Evolutionary conservation across 1,140 invertebrate species (phyloP).

Genomic region (Papilio glaucus): DNA sequence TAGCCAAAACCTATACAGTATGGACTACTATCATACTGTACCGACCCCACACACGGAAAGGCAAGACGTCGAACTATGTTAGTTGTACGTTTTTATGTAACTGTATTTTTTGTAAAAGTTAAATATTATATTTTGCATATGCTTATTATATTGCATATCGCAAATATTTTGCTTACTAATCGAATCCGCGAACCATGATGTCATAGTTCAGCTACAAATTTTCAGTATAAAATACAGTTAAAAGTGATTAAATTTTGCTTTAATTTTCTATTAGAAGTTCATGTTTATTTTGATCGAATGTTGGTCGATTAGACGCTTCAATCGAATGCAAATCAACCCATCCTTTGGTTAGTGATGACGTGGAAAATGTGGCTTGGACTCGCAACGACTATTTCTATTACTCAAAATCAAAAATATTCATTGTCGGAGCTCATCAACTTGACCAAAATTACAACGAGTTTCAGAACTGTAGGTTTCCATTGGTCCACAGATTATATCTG

Average conservation of each 20-base stretch:
- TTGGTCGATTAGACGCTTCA: slow-evolving; percentile 29
- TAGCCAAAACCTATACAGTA: no score
- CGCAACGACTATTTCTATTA: slow-evolving; percentile 43
- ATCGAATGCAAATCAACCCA: slow-evolving; percentile 14
- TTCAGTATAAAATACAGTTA: background rate
- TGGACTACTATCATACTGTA: no score
- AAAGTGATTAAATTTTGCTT: background rate
- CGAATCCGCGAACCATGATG: no score
- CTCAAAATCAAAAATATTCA: slow-evolving; percentile 50
- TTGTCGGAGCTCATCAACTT: slow-evolving; percentile 40
- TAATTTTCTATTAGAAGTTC: background rate
- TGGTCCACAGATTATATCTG: background rate
- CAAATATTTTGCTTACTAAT: no score
- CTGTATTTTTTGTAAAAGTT: no score
- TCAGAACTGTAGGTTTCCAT: no score
- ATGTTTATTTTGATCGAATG: slow-evolving; percentile 3
- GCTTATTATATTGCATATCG: no score
- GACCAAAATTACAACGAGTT: slow-evolving; percentile 31
- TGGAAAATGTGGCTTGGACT: slow-evolving; percentile 46
- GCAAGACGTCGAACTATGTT: no score
- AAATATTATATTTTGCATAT: no score
- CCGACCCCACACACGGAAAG: no score
- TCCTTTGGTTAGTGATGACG: slow-evolving; percentile 43
- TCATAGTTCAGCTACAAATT: background rate
- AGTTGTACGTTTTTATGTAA: no score